Conservation (phyloP, 2,113 vertebrate species). For the Orthonyx spaldingii region DNA sequence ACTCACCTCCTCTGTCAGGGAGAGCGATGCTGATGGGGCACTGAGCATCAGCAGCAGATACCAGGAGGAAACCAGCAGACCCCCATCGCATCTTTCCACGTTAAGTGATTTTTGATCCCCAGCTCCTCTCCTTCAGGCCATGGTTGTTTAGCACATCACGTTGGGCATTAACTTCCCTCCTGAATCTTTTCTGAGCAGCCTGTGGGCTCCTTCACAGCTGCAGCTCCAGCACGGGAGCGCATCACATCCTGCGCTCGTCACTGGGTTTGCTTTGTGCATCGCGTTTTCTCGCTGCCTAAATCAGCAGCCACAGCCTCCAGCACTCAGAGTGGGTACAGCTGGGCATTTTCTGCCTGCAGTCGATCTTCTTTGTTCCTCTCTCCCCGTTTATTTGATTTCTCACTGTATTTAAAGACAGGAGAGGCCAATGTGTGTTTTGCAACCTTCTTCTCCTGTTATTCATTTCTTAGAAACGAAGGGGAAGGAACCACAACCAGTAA, state of each 20-base stretch:
- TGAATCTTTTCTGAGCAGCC: neutral
- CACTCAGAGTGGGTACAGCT: neutral
- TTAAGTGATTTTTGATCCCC: neutral
- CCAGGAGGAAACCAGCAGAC: neutral
- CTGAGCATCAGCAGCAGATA: neutral
- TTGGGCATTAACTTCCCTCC: neutral
- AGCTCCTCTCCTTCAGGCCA: neutral
- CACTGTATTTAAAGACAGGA: neutral
- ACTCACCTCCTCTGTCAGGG: rapidly evolving
- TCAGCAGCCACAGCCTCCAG: neutral
- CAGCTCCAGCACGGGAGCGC: neutral
- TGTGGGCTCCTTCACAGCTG: rapidly evolving
- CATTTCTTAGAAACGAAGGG: neutral
- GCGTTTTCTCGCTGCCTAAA: neutral
- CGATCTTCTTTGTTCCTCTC: neutral
- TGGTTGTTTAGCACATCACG: neutral
- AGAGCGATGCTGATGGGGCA: neutral
- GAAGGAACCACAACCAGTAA: neutral
- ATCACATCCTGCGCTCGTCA: rapidly evolving
- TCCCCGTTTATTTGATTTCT: neutral
- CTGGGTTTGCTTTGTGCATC: neutral
- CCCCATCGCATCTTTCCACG: rapidly evolving
- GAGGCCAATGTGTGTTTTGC: neutral
- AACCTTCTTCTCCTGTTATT: neutral
- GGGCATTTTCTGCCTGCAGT: neutral